These are phyloP conservation scores for Netelia fuscicornis DNA, from an alignment of 2,888 invertebrate genomes.

Conservation along the genomic window DNA sequence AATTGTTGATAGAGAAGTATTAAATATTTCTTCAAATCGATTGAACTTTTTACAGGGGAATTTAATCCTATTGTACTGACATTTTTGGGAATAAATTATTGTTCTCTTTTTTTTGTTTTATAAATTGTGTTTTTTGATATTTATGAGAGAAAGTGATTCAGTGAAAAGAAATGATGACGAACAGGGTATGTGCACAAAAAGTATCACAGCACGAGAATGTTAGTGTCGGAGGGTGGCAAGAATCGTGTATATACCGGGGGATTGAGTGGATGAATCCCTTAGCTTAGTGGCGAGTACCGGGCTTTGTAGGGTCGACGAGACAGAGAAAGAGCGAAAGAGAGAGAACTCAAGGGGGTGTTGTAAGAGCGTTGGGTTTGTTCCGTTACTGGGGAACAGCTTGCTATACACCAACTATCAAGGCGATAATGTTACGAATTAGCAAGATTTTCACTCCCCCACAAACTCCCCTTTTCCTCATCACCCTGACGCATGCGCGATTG, in stretches of 20 bases:
- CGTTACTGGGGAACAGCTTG: slow-evolving; percentile 41
- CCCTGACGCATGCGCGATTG: slow-evolving; percentile 17
- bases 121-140: background rate
- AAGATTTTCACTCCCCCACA: slow-evolving; percentile 80
- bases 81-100: no score
- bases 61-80: no score
- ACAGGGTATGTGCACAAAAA: slow-evolving; percentile 72
- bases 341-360: slow-evolving; percentile 67
- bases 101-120: background rate
- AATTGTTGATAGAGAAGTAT: background rate
- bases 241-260: slow-evolving; percentile 58
- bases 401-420: slow-evolving; percentile 78
- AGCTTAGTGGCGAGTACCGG: slow-evolving; percentile 74
- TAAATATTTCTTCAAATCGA: no score
- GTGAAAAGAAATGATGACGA: slow-evolving; percentile 69
- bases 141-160: background rate
- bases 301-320: slow-evolving; percentile 70
- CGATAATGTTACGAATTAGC: slow-evolving; percentile 84
- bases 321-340: slow-evolving; percentile 43
- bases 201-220: slow-evolving; percentile 52
- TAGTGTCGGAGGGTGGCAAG: slow-evolving; percentile 70
- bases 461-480: slow-evolving; percentile 49
- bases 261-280: slow-evolving; percentile 80
- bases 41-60: no score
- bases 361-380: slow-evolving; percentile 54